Conservation (phyloP, 2,797 vertebrate genomes). For the Rhadinocentrus ornatus region DNA sequence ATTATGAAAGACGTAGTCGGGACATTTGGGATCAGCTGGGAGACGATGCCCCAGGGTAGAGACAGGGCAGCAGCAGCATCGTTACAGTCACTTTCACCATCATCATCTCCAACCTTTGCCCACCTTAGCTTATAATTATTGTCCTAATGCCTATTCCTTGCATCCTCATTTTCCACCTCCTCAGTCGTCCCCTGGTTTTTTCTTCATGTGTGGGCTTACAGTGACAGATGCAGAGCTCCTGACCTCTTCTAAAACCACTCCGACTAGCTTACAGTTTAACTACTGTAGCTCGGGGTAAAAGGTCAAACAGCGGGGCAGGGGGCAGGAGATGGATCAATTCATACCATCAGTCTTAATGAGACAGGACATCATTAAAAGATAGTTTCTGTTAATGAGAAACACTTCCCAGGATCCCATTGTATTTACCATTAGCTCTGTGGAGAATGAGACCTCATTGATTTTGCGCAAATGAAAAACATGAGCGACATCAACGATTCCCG, state of each 20-base stretch:
- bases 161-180: slow-evolving; percentile 6
- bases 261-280: slow-evolving; percentile 64
- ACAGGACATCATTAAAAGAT: slow-evolving; percentile 77
- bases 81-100: slow-evolving; percentile 15
- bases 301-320: slow-evolving; percentile 65
- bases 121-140: slow-evolving; percentile 21
- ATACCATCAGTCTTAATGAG: slow-evolving; percentile 72
- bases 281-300: slow-evolving; percentile 46
- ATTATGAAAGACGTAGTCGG: slow-evolving; percentile 8
- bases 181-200: slow-evolving; percentile 1
- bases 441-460: slow-evolving; percentile 69
- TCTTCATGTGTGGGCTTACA: slow-evolving; percentile 42
- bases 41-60: slow-evolving; percentile 49
- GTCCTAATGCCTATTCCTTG: slow-evolving; percentile 1
- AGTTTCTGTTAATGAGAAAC: slow-evolving; percentile 73
- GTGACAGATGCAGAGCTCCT: slow-evolving; percentile 47
- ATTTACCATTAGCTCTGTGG: slow-evolving; percentile 57
- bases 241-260: slow-evolving; percentile 3
- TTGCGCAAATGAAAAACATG: slow-evolving; percentile 26
- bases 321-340: slow-evolving; percentile 65
- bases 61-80: slow-evolving; percentile 36
- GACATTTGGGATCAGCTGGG: slow-evolving; percentile 60
- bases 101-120: background rate
- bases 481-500: slow-evolving; percentile 30
- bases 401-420: slow-evolving; percentile 48